Conservation (phyloP, 1,140 invertebrate species). For the Acromyrmex echinatior region DNA sequence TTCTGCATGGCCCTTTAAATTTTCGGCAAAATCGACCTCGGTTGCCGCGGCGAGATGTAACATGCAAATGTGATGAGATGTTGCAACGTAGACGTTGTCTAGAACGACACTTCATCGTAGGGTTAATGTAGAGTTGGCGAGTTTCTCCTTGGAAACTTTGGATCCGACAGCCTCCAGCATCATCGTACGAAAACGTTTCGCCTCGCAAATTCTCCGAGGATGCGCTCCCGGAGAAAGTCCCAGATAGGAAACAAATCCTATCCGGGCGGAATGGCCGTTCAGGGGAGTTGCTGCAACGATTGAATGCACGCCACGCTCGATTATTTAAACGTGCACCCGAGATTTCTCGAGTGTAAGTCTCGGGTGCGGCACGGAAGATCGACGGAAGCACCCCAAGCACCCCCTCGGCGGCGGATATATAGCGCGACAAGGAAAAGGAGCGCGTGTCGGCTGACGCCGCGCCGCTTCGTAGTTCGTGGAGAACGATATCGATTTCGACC, state of each 20-base stretch:
- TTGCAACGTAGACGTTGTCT: constrained; percentile 23
- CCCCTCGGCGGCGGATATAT: constrained; percentile 25
- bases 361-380: constrained; percentile 6
- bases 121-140: constrained; percentile 54
- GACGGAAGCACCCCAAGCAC: background rate
- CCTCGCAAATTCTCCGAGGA: constrained; percentile 48
- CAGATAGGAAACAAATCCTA: constrained; percentile 55
- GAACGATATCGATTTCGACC: constrained; percentile 62
- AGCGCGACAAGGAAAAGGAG: constrained; percentile 24
- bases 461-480: constrained; percentile 5
- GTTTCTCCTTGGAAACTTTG: constrained; percentile 52
- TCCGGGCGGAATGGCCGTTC: constrained; percentile 45
- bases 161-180: constrained; percentile 19
- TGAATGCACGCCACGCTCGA: constrained; percentile 60
- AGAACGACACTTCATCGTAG: constrained; percentile 49
- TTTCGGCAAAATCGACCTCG: constrained; percentile 9
- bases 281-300: constrained; percentile 41
- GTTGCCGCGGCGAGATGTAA: constrained; percentile 23
- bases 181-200: constrained; percentile 29
- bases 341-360: constrained; percentile 52
- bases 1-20: background rate
- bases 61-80: constrained; percentile 58
- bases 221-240: constrained; percentile 16
- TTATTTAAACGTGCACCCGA: constrained; percentile 65
- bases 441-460: constrained; percentile 51